Base-by-base conservation (phyloP, 2,888 invertebrate genomes). In the Apocheima hispidaria region DNA sequence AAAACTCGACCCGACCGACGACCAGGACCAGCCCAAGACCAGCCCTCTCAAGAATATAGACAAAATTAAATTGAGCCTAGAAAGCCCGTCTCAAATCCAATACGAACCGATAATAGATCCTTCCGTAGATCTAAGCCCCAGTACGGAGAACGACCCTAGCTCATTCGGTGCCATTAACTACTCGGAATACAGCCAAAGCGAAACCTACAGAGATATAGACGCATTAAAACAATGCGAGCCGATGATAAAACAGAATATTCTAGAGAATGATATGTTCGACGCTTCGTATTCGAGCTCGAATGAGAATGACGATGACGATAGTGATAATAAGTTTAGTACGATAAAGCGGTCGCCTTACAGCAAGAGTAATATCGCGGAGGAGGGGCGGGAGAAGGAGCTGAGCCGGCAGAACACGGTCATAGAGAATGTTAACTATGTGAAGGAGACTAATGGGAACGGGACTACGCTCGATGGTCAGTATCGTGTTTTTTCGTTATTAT, bases 301-400 rank as follows among this genome's bases (percentile, higher is more conserved):
- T 30, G 94, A 94, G 44, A 90, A 94, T 21, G 94, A 94, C 21
- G 93, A 94, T 44, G 94, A 95, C 33, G 95, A 95, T 54, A 94
- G 94, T 54, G 94, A 94, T 60, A 95, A 95, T 79, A 95, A 95
- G 81, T 96, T 94, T 79, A 95, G 95, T 43, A 96, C 96, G 16
- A 96, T 96, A 41, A 96, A 96, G 69, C 80, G 96, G 57, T 96
- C 95, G 38, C 95, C 95, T 43, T 94, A 95, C 63, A 94, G 93
- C 62, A 94, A 94, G 81, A 87, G 78, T 41, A 87, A 85, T 76
- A 79, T 85, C 0, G 82, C 84, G 0, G 86, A 79, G 5, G 84
- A 86, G 0, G 75, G 74, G 0, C 74, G 79, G 12, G 73, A 78
- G 3, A 78, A 81, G 3, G 90, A 92, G 50, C 54, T 93, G 54